A percentile compares a stretch with the other conserved stretches of the same genome.
These are phyloP conservation scores for Tillus elongatus DNA, from an alignment of 2,888 invertebrate genomes.

Conservation along the genomic window DNA sequence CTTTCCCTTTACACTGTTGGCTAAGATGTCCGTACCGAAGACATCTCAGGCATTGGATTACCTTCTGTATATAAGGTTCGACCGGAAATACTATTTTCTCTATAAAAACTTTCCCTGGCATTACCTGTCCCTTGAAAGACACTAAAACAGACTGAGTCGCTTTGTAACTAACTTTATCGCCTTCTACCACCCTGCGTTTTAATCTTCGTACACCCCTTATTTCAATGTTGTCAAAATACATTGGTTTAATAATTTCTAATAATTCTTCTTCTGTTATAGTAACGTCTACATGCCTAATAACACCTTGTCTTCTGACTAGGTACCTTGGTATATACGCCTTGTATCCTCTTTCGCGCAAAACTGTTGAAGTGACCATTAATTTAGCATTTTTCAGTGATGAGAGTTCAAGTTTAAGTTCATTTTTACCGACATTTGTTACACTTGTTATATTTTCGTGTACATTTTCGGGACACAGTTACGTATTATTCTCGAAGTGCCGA, in stretches of 20 bases:
- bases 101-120: neutral
- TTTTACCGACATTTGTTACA: neutral
- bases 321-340: neutral
- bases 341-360: neutral
- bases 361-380: neutral
- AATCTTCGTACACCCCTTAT: neutral
- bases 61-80: neutral
- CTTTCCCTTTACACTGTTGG: neutral
- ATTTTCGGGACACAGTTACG: neutral
- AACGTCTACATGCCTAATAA: neutral
- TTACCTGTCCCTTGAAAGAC: neutral
- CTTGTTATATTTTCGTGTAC: neutral
- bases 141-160: neutral
- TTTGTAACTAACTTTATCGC: neutral
- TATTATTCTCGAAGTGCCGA: neutral
- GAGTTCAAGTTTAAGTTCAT: neutral
- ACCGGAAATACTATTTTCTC: slow-evolving; percentile 1
- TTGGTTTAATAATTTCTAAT: neutral
- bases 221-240: neutral
- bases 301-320: neutral
- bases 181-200: neutral
- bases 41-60: neutral
- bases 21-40: neutral
- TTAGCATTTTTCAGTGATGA: neutral
- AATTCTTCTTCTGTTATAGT: slow-evolving; percentile 1